A percentile compares a stretch with the other conserved stretches of the same genome.
phyloP scores from a whole-genome alignment of 2,888 invertebrate species.

The Ormyrus rosae region DNA sequence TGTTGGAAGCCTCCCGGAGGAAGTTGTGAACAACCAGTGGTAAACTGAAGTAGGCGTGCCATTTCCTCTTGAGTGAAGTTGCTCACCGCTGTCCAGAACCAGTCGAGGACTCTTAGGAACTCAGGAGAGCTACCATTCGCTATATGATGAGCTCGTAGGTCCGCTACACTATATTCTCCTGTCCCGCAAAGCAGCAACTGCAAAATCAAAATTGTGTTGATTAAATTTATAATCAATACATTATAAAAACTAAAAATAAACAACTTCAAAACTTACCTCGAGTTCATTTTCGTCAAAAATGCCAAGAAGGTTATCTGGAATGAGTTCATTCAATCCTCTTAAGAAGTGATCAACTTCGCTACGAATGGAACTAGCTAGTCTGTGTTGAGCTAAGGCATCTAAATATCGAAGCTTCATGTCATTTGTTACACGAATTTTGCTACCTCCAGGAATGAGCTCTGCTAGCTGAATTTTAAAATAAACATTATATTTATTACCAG shows the following conservation, averaged over 20 bases:
- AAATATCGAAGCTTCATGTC: slow-evolving; percentile 88
- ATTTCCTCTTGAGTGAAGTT: slow-evolving; percentile 95
- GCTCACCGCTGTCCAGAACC: slow-evolving; percentile 94
- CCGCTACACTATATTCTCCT: slow-evolving; percentile 92
- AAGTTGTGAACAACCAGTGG: slow-evolving; percentile 94
- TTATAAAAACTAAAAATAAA: background rate
- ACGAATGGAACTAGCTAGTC: slow-evolving; percentile 88
- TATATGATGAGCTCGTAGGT: slow-evolving; percentile 92
- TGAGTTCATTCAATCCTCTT: slow-evolving; percentile 92
- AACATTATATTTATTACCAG: background rate
- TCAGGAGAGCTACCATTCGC: slow-evolving; percentile 88
- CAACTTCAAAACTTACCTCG: slow-evolving; percentile 80
- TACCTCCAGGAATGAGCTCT: slow-evolving; percentile 90
- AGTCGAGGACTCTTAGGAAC: slow-evolving; percentile 89
- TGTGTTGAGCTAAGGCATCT: slow-evolving; percentile 92
- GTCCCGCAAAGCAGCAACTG: slow-evolving; percentile 95
- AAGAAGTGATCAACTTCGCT: slow-evolving; percentile 92
- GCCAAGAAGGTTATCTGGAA: slow-evolving; percentile 93
- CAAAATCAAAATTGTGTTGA: slow-evolving; percentile 12
- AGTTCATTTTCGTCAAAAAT: slow-evolving; percentile 98
- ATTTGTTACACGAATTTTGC: slow-evolving; percentile 85
- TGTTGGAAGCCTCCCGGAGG: slow-evolving; percentile 94
- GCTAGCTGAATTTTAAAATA: slow-evolving; percentile 76
- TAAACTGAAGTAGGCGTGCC: slow-evolving; percentile 93
- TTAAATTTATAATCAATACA: background rate